These are phyloP conservation scores for Prosapia bicincta DNA, from an alignment of 2,888 invertebrate genomes.

Conservation along the genomic window DNA sequence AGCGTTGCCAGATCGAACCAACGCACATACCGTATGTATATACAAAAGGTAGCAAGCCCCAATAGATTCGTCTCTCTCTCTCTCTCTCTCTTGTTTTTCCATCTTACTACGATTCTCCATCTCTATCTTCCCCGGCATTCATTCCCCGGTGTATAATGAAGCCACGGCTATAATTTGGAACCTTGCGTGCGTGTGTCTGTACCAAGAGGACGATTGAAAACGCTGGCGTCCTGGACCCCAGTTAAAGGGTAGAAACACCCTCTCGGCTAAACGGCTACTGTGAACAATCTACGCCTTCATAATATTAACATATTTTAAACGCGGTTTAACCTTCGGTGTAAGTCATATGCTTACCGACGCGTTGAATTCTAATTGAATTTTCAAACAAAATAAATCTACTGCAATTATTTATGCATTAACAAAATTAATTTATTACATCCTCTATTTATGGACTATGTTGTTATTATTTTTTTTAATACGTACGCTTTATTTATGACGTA, in stretches of 20 bases:
- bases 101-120: background rate
- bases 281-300: slow-evolving; percentile 4
- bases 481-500: too few relatives aligned
- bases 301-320: slow-evolving; percentile 22
- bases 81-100: slow-evolving; percentile 18
- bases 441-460: too few relatives aligned
- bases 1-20: slow-evolving; percentile 28
- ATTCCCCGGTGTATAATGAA: slow-evolving; percentile 7
- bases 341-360: background rate
- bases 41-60: slow-evolving; percentile 22
- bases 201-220: slow-evolving; percentile 1
- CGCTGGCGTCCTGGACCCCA: background rate
- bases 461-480: too few relatives aligned
- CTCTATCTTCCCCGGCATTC: slow-evolving; percentile 14
- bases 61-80: slow-evolving; percentile 9
- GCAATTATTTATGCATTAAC: too few relatives aligned
- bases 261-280: slow-evolving; percentile 4
- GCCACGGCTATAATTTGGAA: slow-evolving; percentile 7
- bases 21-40: slow-evolving; percentile 28
- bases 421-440: too few relatives aligned
- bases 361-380: background rate
- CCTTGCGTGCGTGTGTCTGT: slow-evolving; percentile 1
- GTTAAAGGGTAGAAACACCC: slow-evolving; percentile 12
- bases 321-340: background rate
- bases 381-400: background rate